Evolutionary conservation across 2,113 vertebrate genomes (phyloP), one percentile per base, ranked within the genome.

Genomic region (Brachionichthys hirsutus): DNA sequence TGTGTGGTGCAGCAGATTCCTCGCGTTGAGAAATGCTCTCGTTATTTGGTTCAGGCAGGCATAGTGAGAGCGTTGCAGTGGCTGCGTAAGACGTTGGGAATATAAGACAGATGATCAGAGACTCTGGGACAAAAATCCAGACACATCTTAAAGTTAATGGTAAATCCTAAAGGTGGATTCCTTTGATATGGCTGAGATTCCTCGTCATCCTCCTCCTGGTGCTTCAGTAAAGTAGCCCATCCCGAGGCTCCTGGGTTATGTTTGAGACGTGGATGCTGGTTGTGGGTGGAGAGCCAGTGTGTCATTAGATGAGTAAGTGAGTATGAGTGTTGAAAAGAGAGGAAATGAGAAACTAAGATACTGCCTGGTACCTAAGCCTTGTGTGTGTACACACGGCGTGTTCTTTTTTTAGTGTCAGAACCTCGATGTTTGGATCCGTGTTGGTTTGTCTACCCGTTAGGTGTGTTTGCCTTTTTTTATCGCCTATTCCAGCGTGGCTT

Each of bases 291-390:
- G 59, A 67, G 63, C 17, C 62, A 52, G 60, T 1, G 71, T 72
- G 67, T 86, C 75, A 82, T 75, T 52, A 62, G 53, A 62, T 40
- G 62, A 76, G 50, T 67, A 46, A 64, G 70, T 69, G 63, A 69
- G 69, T 13, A 30, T 8, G 24, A 30, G 54, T 70, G 47, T 71
- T 56, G 40, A 70, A 65, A 54, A 60, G 47, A 64, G 40, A 79
- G 78, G 76, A 79, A 83, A 81, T 68, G 65, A 83, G 61, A 71
- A 54, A 64, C 12, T 9, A 12, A 72, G 71, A 77, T 50, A 50
- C n/a, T 44, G 62, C 49, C 54, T 56, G 55, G 36, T 51, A 46
- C 0, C 36, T 66, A 15, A 36, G 36, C 9, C 36, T 35, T 35
- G 9, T 12, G 2, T 38, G 36, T 38, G 36, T 3, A 38, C 36